Conservation (phyloP, 1,140 invertebrate species). For the Venturia canescens region DNA sequence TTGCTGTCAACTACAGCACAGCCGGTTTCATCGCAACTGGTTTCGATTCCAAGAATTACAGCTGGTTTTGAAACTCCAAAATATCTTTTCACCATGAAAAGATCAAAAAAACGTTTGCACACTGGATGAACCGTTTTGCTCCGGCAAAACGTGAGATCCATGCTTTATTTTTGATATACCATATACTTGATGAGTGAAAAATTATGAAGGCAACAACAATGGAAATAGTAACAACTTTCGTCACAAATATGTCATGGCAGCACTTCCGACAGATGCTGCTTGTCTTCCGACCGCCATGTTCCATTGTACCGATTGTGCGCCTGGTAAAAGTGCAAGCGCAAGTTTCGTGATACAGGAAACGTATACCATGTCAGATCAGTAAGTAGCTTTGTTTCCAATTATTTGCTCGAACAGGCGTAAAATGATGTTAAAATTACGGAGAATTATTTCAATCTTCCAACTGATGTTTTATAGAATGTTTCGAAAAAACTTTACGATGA, state of each 20-base stretch:
- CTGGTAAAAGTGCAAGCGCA: constrained; percentile 11
- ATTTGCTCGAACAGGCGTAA: constrained; percentile 21
- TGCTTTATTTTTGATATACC: no score
- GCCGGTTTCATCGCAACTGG: constrained; percentile 99
- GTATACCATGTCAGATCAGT: constrained; percentile 68
- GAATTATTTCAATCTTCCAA: background rate
- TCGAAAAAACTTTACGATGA: background rate
- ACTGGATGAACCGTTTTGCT: background rate
- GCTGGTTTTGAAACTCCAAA: constrained; percentile 48
- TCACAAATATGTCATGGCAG: constrained; percentile 1
- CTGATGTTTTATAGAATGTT: background rate
- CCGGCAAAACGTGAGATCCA: background rate
- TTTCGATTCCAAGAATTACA: constrained; percentile 94
- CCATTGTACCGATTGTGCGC: constrained; percentile 18
- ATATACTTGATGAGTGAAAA: no score
- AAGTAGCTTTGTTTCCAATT: constrained; percentile 58
- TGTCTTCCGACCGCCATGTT: background rate
- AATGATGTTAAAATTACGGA: constrained; percentile 54
- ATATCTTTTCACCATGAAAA: constrained; percentile 16
- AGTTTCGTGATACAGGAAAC: constrained; percentile 18
- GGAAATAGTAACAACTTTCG: background rate
- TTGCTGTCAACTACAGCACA: constrained; percentile 88
- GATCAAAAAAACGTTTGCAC: constrained; percentile 13
- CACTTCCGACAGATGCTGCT: background rate
- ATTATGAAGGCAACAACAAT: background rate